These are phyloP conservation scores for Syrista parreyssii DNA, from an alignment of 2,888 invertebrate species.

Conservation along the genomic window DNA sequence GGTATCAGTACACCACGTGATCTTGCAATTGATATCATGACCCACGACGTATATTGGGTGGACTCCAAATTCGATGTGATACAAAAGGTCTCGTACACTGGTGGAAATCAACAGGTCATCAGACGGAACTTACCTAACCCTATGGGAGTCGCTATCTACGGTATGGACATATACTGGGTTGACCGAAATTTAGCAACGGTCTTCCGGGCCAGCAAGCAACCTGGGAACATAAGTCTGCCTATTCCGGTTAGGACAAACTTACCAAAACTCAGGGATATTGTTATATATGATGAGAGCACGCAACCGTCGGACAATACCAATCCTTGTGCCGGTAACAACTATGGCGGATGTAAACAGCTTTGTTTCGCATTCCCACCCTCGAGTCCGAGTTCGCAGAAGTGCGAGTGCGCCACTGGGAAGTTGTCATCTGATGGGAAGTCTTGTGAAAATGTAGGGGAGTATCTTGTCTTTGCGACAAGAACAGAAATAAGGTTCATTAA, in stretches of 20 bases:
- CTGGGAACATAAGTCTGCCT: slow-evolving; percentile 78
- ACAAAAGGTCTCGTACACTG: slow-evolving; percentile 88
- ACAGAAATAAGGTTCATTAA: slow-evolving; percentile 94
- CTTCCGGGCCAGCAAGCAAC: slow-evolving; percentile 82
- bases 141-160: slow-evolving; percentile 90
- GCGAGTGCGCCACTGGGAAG: slow-evolving; percentile 93
- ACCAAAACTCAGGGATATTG: slow-evolving; percentile 88
- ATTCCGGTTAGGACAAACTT: slow-evolving; percentile 84
- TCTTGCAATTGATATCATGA: slow-evolving; percentile 90
- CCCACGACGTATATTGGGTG: slow-evolving; percentile 98
- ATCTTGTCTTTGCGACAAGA: slow-evolving; percentile 91
- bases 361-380: slow-evolving; percentile 93
- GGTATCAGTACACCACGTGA: slow-evolving; percentile 93
- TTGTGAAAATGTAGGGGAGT: slow-evolving; percentile 89
- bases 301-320: slow-evolving; percentile 88
- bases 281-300: slow-evolving; percentile 88
- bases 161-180: slow-evolving; percentile 91
- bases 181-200: slow-evolving; percentile 90
- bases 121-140: slow-evolving; percentile 91
- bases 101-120: slow-evolving; percentile 85
- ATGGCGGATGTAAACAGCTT: slow-evolving; percentile 92
- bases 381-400: slow-evolving; percentile 72
- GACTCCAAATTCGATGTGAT: slow-evolving; percentile 95
- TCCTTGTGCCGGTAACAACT: slow-evolving; percentile 81
- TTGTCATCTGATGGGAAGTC: slow-evolving; percentile 75